A percentile compares a stretch with the other conserved stretches of the same genome.
Conservation (phyloP, 2,888 invertebrate species). For the Muscina levida region DNA sequence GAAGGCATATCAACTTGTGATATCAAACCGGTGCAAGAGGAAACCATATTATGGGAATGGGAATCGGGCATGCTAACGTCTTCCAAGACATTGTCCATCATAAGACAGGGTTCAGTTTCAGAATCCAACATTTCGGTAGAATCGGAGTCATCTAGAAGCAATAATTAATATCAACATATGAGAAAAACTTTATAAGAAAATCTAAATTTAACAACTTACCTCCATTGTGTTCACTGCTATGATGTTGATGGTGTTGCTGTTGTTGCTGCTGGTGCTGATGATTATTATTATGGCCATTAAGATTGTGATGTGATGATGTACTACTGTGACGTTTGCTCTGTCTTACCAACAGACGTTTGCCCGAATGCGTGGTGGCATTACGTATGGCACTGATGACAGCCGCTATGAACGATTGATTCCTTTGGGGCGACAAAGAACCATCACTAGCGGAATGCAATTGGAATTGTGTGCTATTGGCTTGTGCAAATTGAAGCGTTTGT, state of each 20-base stretch:
- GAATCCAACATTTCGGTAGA: constrained; percentile 89
- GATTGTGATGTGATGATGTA: constrained; percentile 70
- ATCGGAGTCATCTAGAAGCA: constrained; percentile 83
- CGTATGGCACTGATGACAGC: constrained; percentile 87
- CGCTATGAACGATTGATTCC: constrained; percentile 85
- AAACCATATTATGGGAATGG: constrained; percentile 85
- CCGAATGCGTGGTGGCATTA: constrained; percentile 81
- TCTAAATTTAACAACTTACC: constrained; percentile 31
- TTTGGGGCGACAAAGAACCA: constrained; percentile 82
- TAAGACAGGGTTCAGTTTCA: constrained; percentile 90
- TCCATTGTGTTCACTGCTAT: constrained; percentile 61
- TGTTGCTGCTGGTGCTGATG: constrained; percentile 40
- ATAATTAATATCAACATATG: no score
- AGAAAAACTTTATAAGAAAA: background rate
- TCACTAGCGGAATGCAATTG: constrained; percentile 74
- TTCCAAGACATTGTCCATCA: constrained; percentile 88
- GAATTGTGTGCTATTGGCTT: constrained; percentile 62
- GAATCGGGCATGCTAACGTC: constrained; percentile 85
- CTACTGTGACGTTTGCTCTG: constrained; percentile 73
- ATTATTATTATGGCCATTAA: constrained; percentile 1
- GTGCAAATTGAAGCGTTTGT: constrained; percentile 51
- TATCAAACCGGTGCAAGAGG: constrained; percentile 82
- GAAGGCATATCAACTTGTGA: constrained; percentile 80
- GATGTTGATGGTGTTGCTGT: constrained; percentile 28
- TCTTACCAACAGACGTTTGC: constrained; percentile 76